phyloP scores from a whole-genome alignment of 2,888 invertebrate genomes.

The Syrista parreyssii region DNA sequence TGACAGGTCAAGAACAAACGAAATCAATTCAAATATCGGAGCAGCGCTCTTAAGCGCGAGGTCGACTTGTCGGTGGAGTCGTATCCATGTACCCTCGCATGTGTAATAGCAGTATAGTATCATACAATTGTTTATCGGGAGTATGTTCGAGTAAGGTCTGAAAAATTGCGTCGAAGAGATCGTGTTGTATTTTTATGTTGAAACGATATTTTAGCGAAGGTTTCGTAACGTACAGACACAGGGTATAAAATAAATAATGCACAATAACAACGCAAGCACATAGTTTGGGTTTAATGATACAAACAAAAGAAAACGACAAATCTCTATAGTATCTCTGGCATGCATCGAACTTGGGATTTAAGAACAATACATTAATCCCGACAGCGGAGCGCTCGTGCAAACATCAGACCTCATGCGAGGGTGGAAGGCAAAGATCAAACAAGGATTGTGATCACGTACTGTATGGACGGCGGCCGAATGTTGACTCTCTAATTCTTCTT shows the following conservation, averaged over 20 bases:
- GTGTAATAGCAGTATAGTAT: not conserved
- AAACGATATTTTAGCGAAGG: not conserved
- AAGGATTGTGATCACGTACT: constrained; percentile 67
- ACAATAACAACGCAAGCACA: not conserved
- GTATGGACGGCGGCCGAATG: constrained; percentile 75
- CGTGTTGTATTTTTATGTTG: not conserved
- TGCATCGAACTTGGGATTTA: not conserved
- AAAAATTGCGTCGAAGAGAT: not conserved
- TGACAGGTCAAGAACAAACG: constrained; percentile 12
- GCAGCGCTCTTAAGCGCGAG: constrained; percentile 24
- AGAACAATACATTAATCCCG: not conserved
- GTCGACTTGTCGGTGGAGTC: constrained; percentile 46
- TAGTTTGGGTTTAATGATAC: not conserved
- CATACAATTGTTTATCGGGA: not conserved
- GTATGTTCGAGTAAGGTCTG: not conserved
- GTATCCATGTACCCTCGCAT: not conserved
- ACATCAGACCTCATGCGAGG: not conserved
- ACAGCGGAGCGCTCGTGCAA: constrained; percentile 1
- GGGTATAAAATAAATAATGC: not conserved
- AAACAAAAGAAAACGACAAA: not conserved
- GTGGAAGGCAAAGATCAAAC: not conserved
- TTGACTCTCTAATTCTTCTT: constrained; percentile 73
- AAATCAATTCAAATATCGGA: constrained; percentile 13
- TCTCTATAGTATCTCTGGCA: not conserved
- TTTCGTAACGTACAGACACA: not conserved